These are phyloP conservation scores for Dendrolimus houi DNA, from an alignment of 2,888 invertebrate genomes.

Conservation along the genomic window DNA sequence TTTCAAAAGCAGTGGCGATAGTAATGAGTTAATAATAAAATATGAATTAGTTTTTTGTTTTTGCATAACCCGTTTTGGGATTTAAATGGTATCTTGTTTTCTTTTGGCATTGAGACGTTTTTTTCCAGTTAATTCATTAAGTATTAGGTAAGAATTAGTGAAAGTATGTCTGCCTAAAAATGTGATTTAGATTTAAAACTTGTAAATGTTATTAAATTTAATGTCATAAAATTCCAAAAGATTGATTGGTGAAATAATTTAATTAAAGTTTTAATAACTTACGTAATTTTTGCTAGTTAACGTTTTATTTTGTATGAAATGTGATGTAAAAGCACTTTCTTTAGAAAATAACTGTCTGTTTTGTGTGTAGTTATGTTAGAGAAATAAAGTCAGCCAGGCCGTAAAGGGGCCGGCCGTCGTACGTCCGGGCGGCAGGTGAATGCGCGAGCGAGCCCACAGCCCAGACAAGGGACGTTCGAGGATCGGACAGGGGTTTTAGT, in stretches of 20 bases:
- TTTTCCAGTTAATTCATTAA: not conserved
- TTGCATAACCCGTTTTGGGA: not conserved
- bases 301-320: not conserved
- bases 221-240: not conserved
- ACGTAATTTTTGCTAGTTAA: not conserved
- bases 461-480: too few relatives aligned
- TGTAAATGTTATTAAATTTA: not conserved
- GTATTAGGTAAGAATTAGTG: not conserved
- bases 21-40: not conserved
- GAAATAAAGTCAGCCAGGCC: not conserved
- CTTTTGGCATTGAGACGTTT: not conserved
- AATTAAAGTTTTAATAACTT: not conserved
- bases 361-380: not conserved
- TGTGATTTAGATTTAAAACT: not conserved
- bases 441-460: too few relatives aligned
- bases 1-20: not conserved
- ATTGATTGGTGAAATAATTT: not conserved
- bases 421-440: too few relatives aligned
- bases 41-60: not conserved
- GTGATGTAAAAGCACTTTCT: not conserved
- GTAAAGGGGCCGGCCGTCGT: too few relatives aligned
- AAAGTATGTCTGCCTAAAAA: not conserved
- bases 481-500: too few relatives aligned
- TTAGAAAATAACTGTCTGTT: not conserved
- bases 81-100: not conserved